Conservation (phyloP, 2,888 invertebrate genomes). For the Agrilus cyanescens region DNA sequence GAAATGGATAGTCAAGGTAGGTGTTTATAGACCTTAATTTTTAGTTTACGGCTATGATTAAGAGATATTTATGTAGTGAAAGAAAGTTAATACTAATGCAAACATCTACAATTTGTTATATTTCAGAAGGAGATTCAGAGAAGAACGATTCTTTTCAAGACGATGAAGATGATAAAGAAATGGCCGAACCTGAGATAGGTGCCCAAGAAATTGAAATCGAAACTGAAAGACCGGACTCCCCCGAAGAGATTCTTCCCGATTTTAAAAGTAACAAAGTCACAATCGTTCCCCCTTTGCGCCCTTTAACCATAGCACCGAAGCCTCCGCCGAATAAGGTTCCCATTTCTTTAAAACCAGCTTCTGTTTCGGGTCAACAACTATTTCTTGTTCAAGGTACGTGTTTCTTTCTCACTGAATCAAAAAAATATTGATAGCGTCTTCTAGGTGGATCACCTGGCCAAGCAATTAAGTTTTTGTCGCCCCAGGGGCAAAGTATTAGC, state of each 20-base stretch:
- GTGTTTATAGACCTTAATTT: slow-evolving; percentile 1
- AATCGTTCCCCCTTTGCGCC: slow-evolving; percentile 29
- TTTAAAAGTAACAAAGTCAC: slow-evolving; percentile 17
- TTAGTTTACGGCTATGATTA: not conserved
- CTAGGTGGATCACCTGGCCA: slow-evolving; percentile 24
- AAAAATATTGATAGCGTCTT: slow-evolving; percentile 4
- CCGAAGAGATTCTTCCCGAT: slow-evolving; percentile 26
- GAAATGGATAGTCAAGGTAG: slow-evolving; percentile 29
- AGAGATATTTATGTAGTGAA: not conserved
- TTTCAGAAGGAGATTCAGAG: slow-evolving; percentile 10
- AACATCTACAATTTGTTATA: not conserved
- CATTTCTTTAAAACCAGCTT: slow-evolving; percentile 28
- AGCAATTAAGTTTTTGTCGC: slow-evolving; percentile 32
- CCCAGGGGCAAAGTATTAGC: slow-evolving; percentile 31
- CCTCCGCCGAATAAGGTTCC: slow-evolving; percentile 27
- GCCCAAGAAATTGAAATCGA: slow-evolving; percentile 30
- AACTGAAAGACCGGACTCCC: slow-evolving; percentile 23
- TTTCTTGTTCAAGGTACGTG: slow-evolving; percentile 34
- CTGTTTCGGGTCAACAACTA: slow-evolving; percentile 35
- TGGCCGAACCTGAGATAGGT: slow-evolving; percentile 26
- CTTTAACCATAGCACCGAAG: slow-evolving; percentile 43
- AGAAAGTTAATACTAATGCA: not conserved
- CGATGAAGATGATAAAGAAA: slow-evolving; percentile 22
- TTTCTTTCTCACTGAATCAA: no score
- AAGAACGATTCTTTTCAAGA: slow-evolving; percentile 8